Base-by-base conservation (phyloP, 2,888 invertebrate species). In the Cheilosia vulpina region DNA sequence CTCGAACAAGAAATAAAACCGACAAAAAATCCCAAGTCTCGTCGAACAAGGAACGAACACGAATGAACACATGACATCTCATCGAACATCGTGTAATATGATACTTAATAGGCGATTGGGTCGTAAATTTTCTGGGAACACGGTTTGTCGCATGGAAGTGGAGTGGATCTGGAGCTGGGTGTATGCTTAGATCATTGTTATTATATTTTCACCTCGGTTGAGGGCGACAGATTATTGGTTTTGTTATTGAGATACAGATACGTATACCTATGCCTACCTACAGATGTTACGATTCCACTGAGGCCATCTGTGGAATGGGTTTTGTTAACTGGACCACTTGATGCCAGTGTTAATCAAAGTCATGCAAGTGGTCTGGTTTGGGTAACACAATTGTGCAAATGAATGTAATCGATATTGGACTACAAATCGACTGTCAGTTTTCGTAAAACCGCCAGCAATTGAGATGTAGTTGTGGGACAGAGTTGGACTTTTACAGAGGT, bases 21-120 rank as follows among this genome's bases (percentile, higher is more conserved):
- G 50, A 69, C 63, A 24, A 73, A 79, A 52, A 72, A 62, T 17
- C 68, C 38, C 79, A 50, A 77, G 66, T 58, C 80, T 71, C 71
- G 68, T 85, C 76, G 76, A 72, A 80, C 85, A 85, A 68, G 85
- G 50, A 85, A 76, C 76, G 76, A 85, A 80, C 85, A 85, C 80
- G 85, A 85, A 80, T 80, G 85, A 85, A 85, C 85, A 85, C 85
- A 85, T 82, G 87, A 88, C 87, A 88, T 88, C 84, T 88, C 88
- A 88, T 88, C 87, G 87, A 84, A 88, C 88, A 88, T 87, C 87
- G 87, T 88, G 88, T 88, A 88, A 88, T 88, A 87, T 87, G 87
- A 88, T 88, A 88, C 88, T 88, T 88, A 88, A 88, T 88, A 88
- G 88, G 87, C 87, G 87, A 88, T 85, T 78, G 87, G 88, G 87